These are phyloP conservation scores for Takifugu bimaculatus DNA, from an alignment of 2,113 vertebrate genomes.

Conservation along the genomic window DNA sequence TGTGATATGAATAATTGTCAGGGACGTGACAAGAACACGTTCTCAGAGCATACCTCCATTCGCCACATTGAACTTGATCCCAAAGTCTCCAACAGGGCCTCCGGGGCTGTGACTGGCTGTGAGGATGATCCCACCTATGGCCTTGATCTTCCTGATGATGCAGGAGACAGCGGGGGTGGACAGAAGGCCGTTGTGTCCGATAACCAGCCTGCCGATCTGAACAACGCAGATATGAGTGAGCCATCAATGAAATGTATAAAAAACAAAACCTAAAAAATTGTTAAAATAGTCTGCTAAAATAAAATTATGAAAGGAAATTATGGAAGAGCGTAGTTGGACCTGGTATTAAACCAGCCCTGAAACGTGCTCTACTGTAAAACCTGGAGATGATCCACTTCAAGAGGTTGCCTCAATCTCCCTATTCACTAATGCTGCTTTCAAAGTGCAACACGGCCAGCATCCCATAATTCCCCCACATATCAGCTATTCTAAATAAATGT, in stretches of 20 bases:
- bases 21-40: neutral
- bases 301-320: too few species aligned
- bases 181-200: constrained; percentile 94
- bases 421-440: constrained; percentile 48
- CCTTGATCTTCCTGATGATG: constrained; percentile 98
- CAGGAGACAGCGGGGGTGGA: constrained; percentile 97
- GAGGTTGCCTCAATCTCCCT: constrained; percentile 31
- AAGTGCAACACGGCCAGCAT: constrained; percentile 42
- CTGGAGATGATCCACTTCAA: constrained; percentile 28
- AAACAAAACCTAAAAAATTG: too few species aligned
- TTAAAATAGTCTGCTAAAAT: too few species aligned
- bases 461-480: constrained; percentile 46
- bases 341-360: constrained; percentile 23
- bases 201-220: constrained; percentile 94
- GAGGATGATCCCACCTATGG: constrained; percentile 93
- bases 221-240: constrained; percentile 13
- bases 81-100: constrained; percentile 93
- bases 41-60: constrained; percentile 85
- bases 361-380: constrained; percentile 26
- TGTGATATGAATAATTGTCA: neutral
- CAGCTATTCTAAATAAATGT: constrained; percentile 58
- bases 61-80: constrained; percentile 95
- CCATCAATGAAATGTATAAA: neutral
- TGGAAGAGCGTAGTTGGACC: neutral
- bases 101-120: constrained; percentile 96